Evolutionary conservation across 2,888 invertebrate species (phyloP).

Genomic region (Melanostoma scalare): DNA sequence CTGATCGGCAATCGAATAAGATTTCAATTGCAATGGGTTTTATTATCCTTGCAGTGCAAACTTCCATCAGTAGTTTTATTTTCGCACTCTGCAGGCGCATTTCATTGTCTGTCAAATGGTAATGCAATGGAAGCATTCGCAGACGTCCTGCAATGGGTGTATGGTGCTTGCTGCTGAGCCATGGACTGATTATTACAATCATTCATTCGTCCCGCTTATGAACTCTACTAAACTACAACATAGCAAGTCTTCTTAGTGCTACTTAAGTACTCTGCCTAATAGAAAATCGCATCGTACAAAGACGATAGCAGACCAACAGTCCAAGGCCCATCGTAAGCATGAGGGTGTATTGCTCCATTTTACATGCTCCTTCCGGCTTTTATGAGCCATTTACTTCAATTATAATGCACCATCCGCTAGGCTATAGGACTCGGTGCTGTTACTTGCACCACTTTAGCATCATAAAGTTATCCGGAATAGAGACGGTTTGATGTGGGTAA

Average conservation of each 20-base stretch:
- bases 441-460: slow-evolving; percentile 71
- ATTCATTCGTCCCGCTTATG: slow-evolving; percentile 50
- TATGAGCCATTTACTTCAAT: slow-evolving; percentile 73
- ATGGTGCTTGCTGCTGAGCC: slow-evolving; percentile 1
- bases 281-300: slow-evolving; percentile 63
- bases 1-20: slow-evolving; percentile 12
- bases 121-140: slow-evolving; percentile 57
- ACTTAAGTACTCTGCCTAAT: slow-evolving; percentile 67
- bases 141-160: neutral
- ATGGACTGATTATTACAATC: slow-evolving; percentile 30
- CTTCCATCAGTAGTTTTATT: slow-evolving; percentile 46
- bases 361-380: slow-evolving; percentile 65
- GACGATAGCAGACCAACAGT: slow-evolving; percentile 35
- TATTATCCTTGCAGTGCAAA: slow-evolving; percentile 41
- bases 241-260: slow-evolving; percentile 47
- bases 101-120: slow-evolving; percentile 24
- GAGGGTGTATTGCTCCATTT: slow-evolving; percentile 47
- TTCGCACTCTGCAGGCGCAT: slow-evolving; percentile 42
- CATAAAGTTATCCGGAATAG: slow-evolving; percentile 65
- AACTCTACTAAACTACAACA: slow-evolving; percentile 21
- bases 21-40: slow-evolving; percentile 24
- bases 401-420: slow-evolving; percentile 72
- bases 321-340: neutral
- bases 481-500: slow-evolving; percentile 18
- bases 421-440: slow-evolving; percentile 58